phyloP scores from a whole-genome alignment of 2,797 vertebrate genomes.

The Acanthis flammea region DNA sequence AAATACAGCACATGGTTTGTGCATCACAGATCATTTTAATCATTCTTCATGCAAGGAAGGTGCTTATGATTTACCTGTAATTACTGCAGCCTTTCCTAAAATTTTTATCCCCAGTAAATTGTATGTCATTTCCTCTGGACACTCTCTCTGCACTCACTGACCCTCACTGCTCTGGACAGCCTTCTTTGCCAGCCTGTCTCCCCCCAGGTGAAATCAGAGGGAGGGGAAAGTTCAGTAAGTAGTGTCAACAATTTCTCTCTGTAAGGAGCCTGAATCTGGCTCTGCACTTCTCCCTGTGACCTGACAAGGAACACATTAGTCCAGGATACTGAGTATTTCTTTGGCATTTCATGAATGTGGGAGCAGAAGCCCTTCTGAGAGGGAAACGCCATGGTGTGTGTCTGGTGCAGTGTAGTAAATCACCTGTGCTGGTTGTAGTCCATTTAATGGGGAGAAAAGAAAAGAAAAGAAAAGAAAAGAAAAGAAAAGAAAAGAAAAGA shows the following conservation, averaged over 20 bases:
- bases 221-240: not conserved
- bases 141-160: not conserved
- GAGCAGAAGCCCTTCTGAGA: not conserved
- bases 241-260: rapidly evolving
- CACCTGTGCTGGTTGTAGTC: not conserved
- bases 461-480: too few relatives aligned
- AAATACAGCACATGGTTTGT: not conserved
- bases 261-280: not conserved
- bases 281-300: not conserved
- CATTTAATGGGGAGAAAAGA: not conserved
- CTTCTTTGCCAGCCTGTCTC: not conserved
- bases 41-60: not conserved
- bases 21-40: not conserved
- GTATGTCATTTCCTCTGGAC: not conserved
- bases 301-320: rapidly evolving
- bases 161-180: not conserved
- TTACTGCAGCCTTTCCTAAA: not conserved
- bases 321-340: not conserved
- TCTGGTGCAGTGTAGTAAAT: not conserved
- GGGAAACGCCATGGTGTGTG: rapidly evolving
- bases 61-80: not conserved
- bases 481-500: too few relatives aligned
- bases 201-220: rapidly evolving
- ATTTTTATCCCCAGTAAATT: not conserved
- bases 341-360: not conserved